Evolutionary conservation across 2,113 vertebrate genomes (phyloP).

Genomic region (Rostratula benghalensis): DNA sequence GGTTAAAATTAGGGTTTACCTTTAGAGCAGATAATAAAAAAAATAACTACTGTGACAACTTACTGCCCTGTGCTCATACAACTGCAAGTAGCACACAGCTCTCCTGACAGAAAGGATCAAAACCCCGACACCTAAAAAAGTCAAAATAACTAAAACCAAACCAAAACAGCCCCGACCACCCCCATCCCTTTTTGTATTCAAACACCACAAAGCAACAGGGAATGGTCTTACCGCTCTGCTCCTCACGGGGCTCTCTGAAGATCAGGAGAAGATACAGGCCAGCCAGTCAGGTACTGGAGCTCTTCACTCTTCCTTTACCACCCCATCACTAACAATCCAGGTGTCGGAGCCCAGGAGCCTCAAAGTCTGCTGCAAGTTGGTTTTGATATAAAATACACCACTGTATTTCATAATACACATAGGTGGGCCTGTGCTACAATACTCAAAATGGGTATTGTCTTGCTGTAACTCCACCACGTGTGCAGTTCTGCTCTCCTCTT

Average conservation of each 20-base stretch:
- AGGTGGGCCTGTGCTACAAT: neutral
- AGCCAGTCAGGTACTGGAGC: fast-evolving
- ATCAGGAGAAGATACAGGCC: fast-evolving
- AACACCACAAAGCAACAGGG: neutral
- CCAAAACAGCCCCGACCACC: fast-evolving
- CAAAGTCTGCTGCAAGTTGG: neutral
- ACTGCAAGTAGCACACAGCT: neutral
- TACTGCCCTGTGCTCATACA: neutral
- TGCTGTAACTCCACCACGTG: neutral
- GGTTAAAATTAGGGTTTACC: neutral
- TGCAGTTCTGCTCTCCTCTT: neutral
- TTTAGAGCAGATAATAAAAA: neutral
- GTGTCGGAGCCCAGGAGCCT: no score
- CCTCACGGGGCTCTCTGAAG: neutral
- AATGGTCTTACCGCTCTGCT: neutral
- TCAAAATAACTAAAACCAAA: neutral
- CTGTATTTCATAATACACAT: neutral
- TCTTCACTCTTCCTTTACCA: neutral
- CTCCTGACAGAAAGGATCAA: neutral
- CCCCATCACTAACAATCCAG: neutral
- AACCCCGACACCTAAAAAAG: neutral
- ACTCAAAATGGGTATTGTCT: neutral
- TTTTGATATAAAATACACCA: neutral
- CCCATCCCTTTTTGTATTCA: neutral
- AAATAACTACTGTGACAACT: neutral